Conservation (phyloP, 1,140 invertebrate genomes). For the Brachionus manjavacas region DNA sequence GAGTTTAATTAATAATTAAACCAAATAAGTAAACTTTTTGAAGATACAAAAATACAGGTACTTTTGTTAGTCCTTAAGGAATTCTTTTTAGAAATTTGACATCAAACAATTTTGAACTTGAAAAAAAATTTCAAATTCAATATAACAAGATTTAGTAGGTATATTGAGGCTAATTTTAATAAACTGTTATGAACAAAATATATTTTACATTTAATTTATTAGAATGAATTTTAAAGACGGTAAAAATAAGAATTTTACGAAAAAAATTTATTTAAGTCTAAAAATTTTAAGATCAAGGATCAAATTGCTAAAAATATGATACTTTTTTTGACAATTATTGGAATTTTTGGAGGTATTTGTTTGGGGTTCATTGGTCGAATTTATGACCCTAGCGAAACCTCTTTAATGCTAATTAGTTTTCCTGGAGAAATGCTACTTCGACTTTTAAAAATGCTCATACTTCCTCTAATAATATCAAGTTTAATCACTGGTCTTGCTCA, state of each 20-base stretch:
- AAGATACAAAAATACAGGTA: too few relatives aligned
- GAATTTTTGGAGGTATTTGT: conserved; percentile 51
- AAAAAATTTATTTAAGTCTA: background rate
- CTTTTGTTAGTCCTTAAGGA: too few relatives aligned
- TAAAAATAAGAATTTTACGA: background rate
- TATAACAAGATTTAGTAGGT: too few relatives aligned
- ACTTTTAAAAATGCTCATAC: conserved; percentile 60
- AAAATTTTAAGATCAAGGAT: conserved; percentile 4
- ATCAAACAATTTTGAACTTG: too few relatives aligned
- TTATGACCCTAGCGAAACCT: conserved; percentile 2
- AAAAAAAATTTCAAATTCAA: too few relatives aligned
- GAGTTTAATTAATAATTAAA: too few relatives aligned
- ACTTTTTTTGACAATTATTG: conserved; percentile 52
- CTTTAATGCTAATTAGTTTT: conserved; percentile 47
- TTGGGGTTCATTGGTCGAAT: conserved; percentile 49
- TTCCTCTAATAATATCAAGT: conserved; percentile 60
- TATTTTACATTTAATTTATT: too few relatives aligned
- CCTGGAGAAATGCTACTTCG: conserved; percentile 61
- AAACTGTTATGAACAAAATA: too few relatives aligned
- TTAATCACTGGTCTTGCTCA: conserved; percentile 55
- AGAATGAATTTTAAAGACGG: background rate
- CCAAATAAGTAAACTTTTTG: too few relatives aligned
- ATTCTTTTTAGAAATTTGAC: too few relatives aligned
- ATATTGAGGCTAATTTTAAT: too few relatives aligned
- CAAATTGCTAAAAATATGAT: conserved; percentile 32